Percentiles rank a stretch among this genome's conserved stretches.
These are phyloP conservation scores for Dimorphilus gyrociliatus DNA, from an alignment of 2,888 invertebrate genomes.

Conservation along the genomic window DNA sequence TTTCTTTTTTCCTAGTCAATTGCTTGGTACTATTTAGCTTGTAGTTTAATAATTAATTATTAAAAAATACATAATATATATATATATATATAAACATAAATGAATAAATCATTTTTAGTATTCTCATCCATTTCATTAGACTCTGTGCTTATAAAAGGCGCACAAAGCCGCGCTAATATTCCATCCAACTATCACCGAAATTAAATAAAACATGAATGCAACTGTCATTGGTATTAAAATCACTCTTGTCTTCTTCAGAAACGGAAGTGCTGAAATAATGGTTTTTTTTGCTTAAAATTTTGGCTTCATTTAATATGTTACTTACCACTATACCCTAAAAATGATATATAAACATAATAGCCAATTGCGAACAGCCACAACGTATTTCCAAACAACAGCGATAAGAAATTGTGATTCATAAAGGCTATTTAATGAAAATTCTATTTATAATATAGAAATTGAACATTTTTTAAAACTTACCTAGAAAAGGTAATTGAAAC, in stretches of 20 bases:
- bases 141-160: slow-evolving; percentile 64
- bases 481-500: slow-evolving; percentile 61
- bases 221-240: slow-evolving; percentile 68
- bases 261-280: slow-evolving; percentile 58
- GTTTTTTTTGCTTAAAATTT: too few relatives aligned
- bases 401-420: slow-evolving; percentile 57
- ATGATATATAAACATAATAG: slow-evolving; percentile 91
- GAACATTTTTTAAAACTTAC: slow-evolving; percentile 16
- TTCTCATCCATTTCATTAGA: too few relatives aligned
- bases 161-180: slow-evolving; percentile 68
- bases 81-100: too few relatives aligned
- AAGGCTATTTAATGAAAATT: slow-evolving; percentile 45
- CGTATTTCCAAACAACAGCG: slow-evolving; percentile 69
- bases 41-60: too few relatives aligned
- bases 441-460: neutral
- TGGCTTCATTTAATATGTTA: too few relatives aligned
- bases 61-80: too few relatives aligned
- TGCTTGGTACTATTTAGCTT: too few relatives aligned
- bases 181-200: slow-evolving; percentile 58
- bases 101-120: too few relatives aligned
- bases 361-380: slow-evolving; percentile 76
- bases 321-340: slow-evolving; percentile 68
- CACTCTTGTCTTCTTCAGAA: slow-evolving; percentile 63
- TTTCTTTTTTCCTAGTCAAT: too few relatives aligned
- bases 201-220: slow-evolving; percentile 56